Evolutionary conservation across 2,797 vertebrate species (phyloP).

Genomic region (Oophaga sylvatica): DNA sequence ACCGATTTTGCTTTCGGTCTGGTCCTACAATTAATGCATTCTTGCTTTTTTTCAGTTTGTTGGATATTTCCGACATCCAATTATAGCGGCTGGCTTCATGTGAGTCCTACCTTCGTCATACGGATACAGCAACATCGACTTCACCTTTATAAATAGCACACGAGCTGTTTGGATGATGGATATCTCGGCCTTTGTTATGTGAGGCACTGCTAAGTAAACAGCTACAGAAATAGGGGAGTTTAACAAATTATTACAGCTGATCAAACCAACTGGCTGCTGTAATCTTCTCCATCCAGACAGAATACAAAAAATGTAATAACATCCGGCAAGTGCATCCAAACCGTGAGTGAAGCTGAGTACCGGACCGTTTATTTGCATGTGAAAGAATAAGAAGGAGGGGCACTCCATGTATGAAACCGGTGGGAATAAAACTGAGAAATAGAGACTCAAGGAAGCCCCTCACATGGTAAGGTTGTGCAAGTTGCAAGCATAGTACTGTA

Average conservation of each 20-base stretch:
- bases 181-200: constrained; percentile 5
- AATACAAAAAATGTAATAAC: background rate
- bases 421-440: too few relatives aligned
- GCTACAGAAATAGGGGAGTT: constrained; percentile 6
- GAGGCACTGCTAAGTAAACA: constrained; percentile 25
- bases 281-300: constrained; percentile 18
- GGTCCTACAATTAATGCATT: constrained; percentile 34
- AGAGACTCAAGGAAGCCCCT: too few relatives aligned
- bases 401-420: too few relatives aligned
- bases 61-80: constrained; percentile 8
- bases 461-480: too few relatives aligned
- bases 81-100: background rate
- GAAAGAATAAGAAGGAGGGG: too few relatives aligned
- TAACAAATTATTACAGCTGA: constrained; percentile 24
- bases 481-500: too few relatives aligned
- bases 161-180: background rate
- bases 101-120: constrained; percentile 1
- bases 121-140: background rate
- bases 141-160: constrained; percentile 5
- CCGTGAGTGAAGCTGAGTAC: background rate
- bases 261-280: constrained; percentile 19
- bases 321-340: background rate
- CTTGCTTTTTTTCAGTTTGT: constrained; percentile 6
- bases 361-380: background rate
- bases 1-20: constrained; percentile 26